Conservation (phyloP, 2,888 invertebrate species). For the Mycalesis mineus region DNA sequence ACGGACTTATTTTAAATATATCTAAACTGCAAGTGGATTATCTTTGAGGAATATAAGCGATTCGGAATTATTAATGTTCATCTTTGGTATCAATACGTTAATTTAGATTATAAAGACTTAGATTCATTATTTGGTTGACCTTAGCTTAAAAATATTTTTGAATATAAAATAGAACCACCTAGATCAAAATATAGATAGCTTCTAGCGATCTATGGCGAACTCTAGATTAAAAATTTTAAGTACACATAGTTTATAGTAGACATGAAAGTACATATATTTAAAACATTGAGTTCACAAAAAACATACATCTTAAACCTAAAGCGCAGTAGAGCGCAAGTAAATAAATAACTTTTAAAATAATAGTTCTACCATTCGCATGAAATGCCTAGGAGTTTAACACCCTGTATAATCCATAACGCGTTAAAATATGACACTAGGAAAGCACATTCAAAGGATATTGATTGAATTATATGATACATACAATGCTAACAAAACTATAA, state of each 20-base stretch:
- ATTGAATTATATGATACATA: background rate
- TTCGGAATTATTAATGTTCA: background rate
- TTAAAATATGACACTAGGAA: constrained; percentile 47
- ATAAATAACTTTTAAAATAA: constrained; percentile 21
- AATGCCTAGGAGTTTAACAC: constrained; percentile 69
- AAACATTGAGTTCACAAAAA: constrained; percentile 22
- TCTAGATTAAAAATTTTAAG: constrained; percentile 17
- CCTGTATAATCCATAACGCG: constrained; percentile 73
- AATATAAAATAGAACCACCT: constrained; percentile 9
- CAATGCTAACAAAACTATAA: background rate
- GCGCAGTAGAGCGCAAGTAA: constrained; percentile 28
- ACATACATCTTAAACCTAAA: constrained; percentile 28
- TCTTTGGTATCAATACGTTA: background rate
- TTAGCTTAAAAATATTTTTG: background rate
- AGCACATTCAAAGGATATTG: background rate
- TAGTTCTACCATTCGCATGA: constrained; percentile 40
- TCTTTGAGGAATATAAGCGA: background rate
- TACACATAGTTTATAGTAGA: constrained; percentile 19
- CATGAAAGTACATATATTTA: constrained; percentile 25
- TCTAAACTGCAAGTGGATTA: background rate
- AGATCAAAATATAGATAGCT: constrained; percentile 22
- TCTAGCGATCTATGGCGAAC: constrained; percentile 30
- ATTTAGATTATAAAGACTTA: background rate
- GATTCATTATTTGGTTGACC: constrained; percentile 7
- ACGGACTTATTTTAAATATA: background rate